Conservation (phyloP, 2,113 vertebrate species). For the Lepisosteus osseus region DNA sequence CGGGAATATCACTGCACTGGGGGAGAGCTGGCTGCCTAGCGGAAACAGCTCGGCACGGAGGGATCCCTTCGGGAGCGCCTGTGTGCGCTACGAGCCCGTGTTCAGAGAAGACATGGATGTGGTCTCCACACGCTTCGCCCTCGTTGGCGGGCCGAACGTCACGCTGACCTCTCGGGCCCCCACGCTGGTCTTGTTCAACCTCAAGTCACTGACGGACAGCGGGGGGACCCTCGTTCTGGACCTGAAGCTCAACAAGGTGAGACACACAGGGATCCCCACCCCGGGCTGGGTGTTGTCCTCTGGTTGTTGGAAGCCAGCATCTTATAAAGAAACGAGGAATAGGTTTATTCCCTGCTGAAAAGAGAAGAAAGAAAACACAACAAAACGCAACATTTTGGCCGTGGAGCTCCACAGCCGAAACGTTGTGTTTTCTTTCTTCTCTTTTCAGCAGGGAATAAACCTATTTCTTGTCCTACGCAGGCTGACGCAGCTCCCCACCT, state of each 20-base stretch:
- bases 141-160: constrained; percentile 60
- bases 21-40: not conserved
- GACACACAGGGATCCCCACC: no score
- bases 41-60: not conserved
- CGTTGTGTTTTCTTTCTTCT: no score
- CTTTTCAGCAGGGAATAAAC: no score
- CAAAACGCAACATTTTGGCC: no score
- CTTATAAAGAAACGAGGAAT: no score
- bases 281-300: no score
- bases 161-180: constrained; percentile 57
- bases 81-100: constrained; percentile 70
- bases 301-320: no score
- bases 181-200: constrained; percentile 69
- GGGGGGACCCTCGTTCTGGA: constrained; percentile 80
- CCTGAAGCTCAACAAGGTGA: constrained; percentile 77
- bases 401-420: no score
- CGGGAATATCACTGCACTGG: fast-evolving
- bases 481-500: no score
- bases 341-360: no score
- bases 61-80: constrained; percentile 35
- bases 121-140: constrained; percentile 76
- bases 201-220: constrained; percentile 69
- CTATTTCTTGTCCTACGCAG: no score
- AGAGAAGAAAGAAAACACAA: no score
- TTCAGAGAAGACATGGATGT: constrained; percentile 80